Evolutionary conservation across 2,797 vertebrate species (phyloP).

Genomic region (Cossypha niveicapilla): DNA sequence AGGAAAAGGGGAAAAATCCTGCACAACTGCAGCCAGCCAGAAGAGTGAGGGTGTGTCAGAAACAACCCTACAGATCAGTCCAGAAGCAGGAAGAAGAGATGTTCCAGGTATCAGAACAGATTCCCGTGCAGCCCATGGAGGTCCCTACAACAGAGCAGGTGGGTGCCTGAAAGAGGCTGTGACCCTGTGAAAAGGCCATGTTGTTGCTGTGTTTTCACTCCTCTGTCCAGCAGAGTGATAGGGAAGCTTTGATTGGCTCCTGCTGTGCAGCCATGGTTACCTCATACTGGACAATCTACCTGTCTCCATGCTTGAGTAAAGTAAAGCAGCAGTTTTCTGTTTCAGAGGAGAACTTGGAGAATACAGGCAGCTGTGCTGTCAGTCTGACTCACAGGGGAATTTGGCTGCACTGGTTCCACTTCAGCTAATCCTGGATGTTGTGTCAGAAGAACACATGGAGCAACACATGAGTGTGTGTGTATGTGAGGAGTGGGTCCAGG

Average conservation of each 20-base stretch:
- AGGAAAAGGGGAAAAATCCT: neutral
- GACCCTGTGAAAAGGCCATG: neutral
- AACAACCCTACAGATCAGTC: neutral
- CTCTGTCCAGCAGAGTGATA: neutral
- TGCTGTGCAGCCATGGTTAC: neutral
- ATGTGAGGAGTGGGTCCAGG: neutral
- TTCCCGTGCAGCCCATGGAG: neutral
- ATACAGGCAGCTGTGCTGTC: neutral
- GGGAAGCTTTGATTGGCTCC: neutral
- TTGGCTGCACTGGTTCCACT: neutral
- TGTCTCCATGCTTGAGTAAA: neutral
- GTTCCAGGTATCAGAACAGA: neutral
- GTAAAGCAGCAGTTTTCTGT: neutral
- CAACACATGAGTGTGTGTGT: accelerated
- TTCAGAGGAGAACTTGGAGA: neutral
- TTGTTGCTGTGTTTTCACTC: neutral
- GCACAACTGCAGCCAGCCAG: neutral
- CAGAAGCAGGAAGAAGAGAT: neutral
- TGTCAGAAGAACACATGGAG: neutral
- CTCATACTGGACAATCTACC: neutral
- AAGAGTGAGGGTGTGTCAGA: neutral
- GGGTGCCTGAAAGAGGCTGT: neutral
- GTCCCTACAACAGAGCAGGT: neutral
- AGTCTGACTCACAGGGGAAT: neutral
- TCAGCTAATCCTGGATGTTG: neutral